A percentile compares a stretch with the other conserved stretches of the same genome.
phyloP scores from a whole-genome alignment of 2,888 invertebrate genomes.

The Chloroclystis v-ata region DNA sequence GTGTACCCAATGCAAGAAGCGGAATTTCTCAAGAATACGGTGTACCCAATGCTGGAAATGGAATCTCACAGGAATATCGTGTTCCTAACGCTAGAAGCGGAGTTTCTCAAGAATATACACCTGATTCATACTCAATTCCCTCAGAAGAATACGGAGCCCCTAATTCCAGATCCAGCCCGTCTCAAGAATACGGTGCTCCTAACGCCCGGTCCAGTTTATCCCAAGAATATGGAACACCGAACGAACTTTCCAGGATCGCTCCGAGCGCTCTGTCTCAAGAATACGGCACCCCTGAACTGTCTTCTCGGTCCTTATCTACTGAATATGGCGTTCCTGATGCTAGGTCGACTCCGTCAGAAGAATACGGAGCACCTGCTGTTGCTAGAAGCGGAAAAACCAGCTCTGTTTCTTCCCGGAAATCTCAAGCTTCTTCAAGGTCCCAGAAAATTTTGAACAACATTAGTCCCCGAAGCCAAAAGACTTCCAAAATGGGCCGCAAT shows the following conservation, averaged over 20 bases:
- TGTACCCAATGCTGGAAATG: slow-evolving; percentile 26
- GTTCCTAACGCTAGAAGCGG: slow-evolving; percentile 4
- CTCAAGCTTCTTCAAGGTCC: neutral
- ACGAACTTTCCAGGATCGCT: neutral
- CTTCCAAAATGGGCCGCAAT: slow-evolving; percentile 30
- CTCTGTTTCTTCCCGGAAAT: slow-evolving; percentile 3
- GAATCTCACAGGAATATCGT: slow-evolving; percentile 34
- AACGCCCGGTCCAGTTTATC: neutral
- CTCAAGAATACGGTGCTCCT: neutral
- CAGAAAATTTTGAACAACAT: slow-evolving; percentile 11
- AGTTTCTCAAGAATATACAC: slow-evolving; percentile 1
- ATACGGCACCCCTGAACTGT: slow-evolving; percentile 21
- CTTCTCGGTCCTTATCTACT: slow-evolving; percentile 23
- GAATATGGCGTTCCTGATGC: slow-evolving; percentile 24
- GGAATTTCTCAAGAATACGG: slow-evolving; percentile 40
- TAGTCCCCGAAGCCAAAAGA: slow-evolving; percentile 6
- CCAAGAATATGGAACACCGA: neutral
- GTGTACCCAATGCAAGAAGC: slow-evolving; percentile 15
- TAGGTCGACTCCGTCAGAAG: slow-evolving; percentile 35
- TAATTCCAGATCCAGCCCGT: neutral
- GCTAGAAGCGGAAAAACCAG: slow-evolving; percentile 13
- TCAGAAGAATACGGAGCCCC: neutral
- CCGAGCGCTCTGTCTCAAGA: slow-evolving; percentile 23
- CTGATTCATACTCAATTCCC: neutral
- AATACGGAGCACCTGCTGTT: slow-evolving; percentile 45